Evolutionary conservation across 64 coral and sea anemone species (phyloP).

Genomic region (Montipora capricornis): DNA sequence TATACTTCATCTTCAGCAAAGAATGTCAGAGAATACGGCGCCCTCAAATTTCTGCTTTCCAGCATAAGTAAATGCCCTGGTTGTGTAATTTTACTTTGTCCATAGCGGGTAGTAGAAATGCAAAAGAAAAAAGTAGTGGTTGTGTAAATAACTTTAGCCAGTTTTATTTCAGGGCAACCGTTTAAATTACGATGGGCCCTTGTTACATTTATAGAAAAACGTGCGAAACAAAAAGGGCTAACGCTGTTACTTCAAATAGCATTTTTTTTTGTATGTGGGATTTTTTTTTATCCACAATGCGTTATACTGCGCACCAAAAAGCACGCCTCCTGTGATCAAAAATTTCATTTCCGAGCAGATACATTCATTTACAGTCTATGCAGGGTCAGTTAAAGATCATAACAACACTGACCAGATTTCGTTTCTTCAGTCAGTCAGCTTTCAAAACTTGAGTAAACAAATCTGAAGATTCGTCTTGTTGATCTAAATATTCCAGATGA

Average conservation of each 20-base stretch:
- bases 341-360: background rate
- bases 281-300: background rate
- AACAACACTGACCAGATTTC: background rate
- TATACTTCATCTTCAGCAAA: too few species aligned
- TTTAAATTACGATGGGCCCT: conserved; percentile 23
- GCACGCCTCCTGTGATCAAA: background rate
- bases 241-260: conserved; percentile 33
- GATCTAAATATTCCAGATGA: conserved; percentile 41
- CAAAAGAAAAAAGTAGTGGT: background rate
- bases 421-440: conserved; percentile 39
- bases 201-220: conserved; percentile 58
- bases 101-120: too few species aligned
- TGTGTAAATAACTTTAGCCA: background rate
- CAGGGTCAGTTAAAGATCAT: conserved; percentile 37
- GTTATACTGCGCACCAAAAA: background rate
- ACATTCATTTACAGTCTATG: background rate
- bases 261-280: background rate
- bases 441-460: conserved; percentile 45
- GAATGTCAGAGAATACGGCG: too few species aligned
- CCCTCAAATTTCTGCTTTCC: too few species aligned
- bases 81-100: too few species aligned
- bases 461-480: background rate
- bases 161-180: background rate
- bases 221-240: conserved; percentile 29
- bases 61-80: too few species aligned